phyloP scores from a whole-genome alignment of 2,113 vertebrate species.

The Leuciscus idus region DNA sequence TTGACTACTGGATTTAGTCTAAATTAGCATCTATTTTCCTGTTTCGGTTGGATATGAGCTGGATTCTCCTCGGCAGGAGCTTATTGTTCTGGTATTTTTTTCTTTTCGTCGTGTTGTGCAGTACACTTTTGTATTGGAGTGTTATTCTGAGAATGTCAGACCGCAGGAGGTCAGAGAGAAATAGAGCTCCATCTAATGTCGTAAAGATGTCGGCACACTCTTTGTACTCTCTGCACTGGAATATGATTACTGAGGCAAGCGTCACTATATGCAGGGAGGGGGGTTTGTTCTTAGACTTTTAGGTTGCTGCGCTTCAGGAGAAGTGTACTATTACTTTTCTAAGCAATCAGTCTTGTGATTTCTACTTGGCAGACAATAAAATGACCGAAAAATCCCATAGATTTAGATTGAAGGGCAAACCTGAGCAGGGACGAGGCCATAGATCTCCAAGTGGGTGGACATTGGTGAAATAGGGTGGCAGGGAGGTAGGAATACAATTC shows the following conservation, averaged over 20 bases:
- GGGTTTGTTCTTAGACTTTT: not conserved
- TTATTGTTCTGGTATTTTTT: not conserved
- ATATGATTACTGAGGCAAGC: not conserved
- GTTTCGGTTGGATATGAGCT: conserved; percentile 12
- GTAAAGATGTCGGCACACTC: not conserved
- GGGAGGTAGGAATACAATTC: not conserved
- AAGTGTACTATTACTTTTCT: not conserved
- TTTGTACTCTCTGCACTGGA: not conserved
- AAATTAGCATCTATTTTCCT: conserved; percentile 28
- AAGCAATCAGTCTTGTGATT: not conserved
- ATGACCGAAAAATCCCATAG: not conserved
- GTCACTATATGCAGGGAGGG: not conserved
- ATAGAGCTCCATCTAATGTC: conserved; percentile 52
- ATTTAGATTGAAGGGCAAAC: not conserved
- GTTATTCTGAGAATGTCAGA: conserved; percentile 12
- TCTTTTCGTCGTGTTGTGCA: not conserved
- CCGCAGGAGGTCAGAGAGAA: conserved; percentile 25
- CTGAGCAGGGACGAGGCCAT: not conserved
- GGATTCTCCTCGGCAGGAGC: conserved; percentile 10
- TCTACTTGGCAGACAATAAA: not conserved
- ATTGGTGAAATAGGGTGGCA: not conserved
- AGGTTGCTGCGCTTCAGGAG: not conserved
- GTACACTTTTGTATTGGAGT: conserved; percentile 18
- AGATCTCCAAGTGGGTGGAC: not conserved
- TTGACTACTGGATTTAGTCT: conserved; percentile 9